Evolutionary conservation across 2,113 vertebrate species (phyloP), one percentile per base, ranked within the genome.

Genomic region (Hydrolagus affinis): DNA sequence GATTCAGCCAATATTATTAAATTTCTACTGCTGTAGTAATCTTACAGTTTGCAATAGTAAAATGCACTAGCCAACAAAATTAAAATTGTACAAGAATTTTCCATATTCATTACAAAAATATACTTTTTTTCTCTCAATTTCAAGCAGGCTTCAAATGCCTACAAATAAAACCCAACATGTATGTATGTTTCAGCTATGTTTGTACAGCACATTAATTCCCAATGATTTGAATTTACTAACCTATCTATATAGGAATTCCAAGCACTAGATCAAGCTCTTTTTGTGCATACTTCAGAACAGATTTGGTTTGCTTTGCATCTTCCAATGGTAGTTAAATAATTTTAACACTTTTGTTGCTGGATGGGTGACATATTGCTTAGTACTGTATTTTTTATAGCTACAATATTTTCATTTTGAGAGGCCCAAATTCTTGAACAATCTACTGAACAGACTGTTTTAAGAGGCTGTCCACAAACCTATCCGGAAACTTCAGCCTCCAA

Each of bases 81-180:
- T 28, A 56, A 56, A 75, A 75, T 57, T 56, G 14, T 56, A 57
- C 28, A 11, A 17, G 62, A 83, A 21, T 83, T 83, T 66, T 83
- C 62, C n/a, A 66, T 83, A 66, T 66, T 68, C 15, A 83, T 66
- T 83, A 83, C 78, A 83, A 83, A 83, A 83, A 83, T 83, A 83
- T 23, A 78, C 11, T 12, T 56, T 74, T 44, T 44, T 74, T 64
- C 25, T 83, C 77, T 23, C 30, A 30, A 64, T 83, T 17, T 83
- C 60, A 32, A 83, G 25, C 17, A 68, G 77, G 77, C 77, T 66
- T 64, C 19, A 64, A 83, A 66, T 30, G 60, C 60, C 60, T 19
- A 66, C 21, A 25, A 28, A 30, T 83, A 83, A 83, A 80, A 83
- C 62, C 60, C 44, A 19, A 17, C 71, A 68, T 14, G 44, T 68